Evolutionary conservation across 2,888 invertebrate genomes (phyloP), one percentile per base, ranked within the genome.

Genomic region (Elysia crispata): DNA sequence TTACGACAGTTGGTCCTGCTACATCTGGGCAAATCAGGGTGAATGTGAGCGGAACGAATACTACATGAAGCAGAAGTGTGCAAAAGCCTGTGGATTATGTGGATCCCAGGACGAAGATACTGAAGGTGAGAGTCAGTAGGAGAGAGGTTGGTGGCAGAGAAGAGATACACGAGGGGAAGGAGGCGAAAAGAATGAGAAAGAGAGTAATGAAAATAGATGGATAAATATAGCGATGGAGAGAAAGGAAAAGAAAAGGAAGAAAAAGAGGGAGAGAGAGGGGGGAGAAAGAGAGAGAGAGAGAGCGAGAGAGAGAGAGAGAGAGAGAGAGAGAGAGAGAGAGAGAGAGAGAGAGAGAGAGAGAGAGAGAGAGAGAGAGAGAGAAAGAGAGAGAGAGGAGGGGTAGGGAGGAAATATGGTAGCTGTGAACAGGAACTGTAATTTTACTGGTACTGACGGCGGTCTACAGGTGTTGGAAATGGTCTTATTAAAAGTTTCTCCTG

Each of bases 11-110:
- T 89, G 88, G 87, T 82, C 86, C 25, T 90, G 90, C 80, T 79
- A 82, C 23, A 81, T 88, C 0, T 90, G 89, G 89, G 87, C 89
- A 8, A 86, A 86, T n/a, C 87, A 87, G 62, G 90, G 89, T 5
- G 89, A 90, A 80, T 90, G 90, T 83, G 85, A 87, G 8, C 80
- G 85, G 8, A 89, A 90, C 67, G 84, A 85, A 0, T 67, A 79
- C n/a, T 90, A 87, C 82, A 90, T 90, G 90, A 75, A 84, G 8
- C 81, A 81, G 1, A 75, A 86, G 41, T 90, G 90, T 76, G 83
- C 82, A n/a, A 87, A 86, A 73, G 87, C 90, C 0, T 90, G 90
- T 76, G 81, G 83, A 0, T 30, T 86, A 8, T 90, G 90, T 80
- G 88, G 86, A 0, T 70, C 28, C 18, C 79, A 80, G 50, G 8